A percentile compares a stretch with the other conserved stretches of the same genome.
Evolutionary conservation across 2,113 vertebrate species (phyloP).

Genomic region (Tyrannus savana): DNA sequence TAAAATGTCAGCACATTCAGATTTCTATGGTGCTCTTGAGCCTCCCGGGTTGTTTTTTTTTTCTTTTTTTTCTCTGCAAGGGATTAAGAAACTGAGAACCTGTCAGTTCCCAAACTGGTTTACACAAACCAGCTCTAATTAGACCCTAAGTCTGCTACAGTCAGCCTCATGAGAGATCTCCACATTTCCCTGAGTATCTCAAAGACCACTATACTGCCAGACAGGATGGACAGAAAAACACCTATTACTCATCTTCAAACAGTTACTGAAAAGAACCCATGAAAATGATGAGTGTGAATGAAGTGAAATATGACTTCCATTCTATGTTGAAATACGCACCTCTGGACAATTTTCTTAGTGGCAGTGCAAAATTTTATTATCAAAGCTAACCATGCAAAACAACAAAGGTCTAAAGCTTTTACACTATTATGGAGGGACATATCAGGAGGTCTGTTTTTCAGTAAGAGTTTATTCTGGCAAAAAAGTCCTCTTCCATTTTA

Average conservation of each 20-base stretch:
- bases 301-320: neutral
- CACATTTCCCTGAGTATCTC: neutral
- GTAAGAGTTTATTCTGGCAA: neutral
- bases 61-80: neutral
- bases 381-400: neutral
- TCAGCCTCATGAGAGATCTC: neutral
- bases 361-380: neutral
- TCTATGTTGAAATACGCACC: neutral
- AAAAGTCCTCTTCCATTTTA: neutral
- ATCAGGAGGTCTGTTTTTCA: neutral
- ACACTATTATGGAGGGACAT: neutral
- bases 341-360: neutral
- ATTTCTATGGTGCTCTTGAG: neutral
- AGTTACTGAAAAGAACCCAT: neutral
- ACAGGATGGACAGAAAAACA: neutral
- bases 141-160: neutral
- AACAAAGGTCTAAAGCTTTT: neutral
- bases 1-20: neutral
- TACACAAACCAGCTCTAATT: neutral
- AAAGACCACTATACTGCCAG: neutral
- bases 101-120: neutral
- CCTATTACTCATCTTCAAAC: neutral
- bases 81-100: neutral
- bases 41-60: neutral
- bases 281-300: neutral